Evolutionary conservation across 64 coral and sea anemone genomes (phyloP), one percentile per base, ranked within the genome.

Genomic region (Stichodactyla mertensii): DNA sequence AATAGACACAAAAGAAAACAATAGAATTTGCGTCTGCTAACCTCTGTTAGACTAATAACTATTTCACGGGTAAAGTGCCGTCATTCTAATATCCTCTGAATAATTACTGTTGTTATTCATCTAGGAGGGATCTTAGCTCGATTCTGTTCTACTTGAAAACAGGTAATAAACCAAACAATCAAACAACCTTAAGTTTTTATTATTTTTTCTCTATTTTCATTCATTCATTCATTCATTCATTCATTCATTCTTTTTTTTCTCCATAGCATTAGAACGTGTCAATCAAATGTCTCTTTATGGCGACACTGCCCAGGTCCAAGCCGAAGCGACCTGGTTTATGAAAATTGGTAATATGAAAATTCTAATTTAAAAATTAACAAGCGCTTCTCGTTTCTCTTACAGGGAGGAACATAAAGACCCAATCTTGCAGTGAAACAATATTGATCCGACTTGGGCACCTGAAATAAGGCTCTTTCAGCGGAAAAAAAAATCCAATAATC

Each of bases 251-350:
- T 55, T 64, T 20, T 71, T 86, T 70, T 86, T 31, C 0, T 27
- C 71, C 86, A 14, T 69, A 96, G 94, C 91, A 36, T 61, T 90
- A 15, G 94, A 79, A 77, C 82, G 71, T 85, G 80, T 92, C 55
- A 74, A 90, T 82, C 23, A 92, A 84, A 92, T 90, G 86, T 57
- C 88, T 27, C 64, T 31, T 64, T 60, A 13, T 18, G 55, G 79
- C 10, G 57, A 84, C 24, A 55, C 64, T 66, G 64, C 86, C 27
- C 87, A 92, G 55, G 64, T 95, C 19, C 86, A 85, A 12, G 58
- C 60, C 0, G 97, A 99, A 78, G 93, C 90, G 15, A 91, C 86
- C 22, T 99, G 97, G 97, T 99, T 99, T 67, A 95, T 98, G 95
- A 98, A 98, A 94, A 98, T 98, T 66, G 95, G 95, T 98, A 79